phyloP scores from a whole-genome alignment of 2,797 vertebrate species.

The Lepilemur septentrionalis region DNA sequence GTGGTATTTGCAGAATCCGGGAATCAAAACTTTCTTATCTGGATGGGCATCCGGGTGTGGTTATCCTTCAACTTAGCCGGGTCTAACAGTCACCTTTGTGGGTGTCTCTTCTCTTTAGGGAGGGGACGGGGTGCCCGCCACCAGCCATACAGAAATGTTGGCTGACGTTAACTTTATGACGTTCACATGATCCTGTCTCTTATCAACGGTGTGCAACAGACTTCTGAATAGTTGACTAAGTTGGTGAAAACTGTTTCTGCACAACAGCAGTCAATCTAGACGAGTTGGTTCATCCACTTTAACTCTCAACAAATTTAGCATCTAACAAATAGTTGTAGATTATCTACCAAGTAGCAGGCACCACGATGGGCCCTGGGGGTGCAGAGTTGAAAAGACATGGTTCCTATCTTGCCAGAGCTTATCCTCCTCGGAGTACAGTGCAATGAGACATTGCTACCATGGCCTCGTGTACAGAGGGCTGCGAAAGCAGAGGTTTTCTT shows the following conservation, averaged over 20 bases:
- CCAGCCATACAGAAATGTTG: not conserved
- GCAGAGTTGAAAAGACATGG: fast-evolving
- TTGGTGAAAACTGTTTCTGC: not conserved
- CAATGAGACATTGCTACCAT: fast-evolving
- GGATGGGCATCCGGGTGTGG: too few relatives aligned
- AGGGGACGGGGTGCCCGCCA: too few relatives aligned
- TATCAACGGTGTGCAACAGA: not conserved
- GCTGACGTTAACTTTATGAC: not conserved
- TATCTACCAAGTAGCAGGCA: not conserved
- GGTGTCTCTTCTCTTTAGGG: too few relatives aligned
- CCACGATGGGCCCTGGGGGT: too few relatives aligned
- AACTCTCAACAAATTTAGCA: not conserved
- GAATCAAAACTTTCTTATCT: too few relatives aligned
- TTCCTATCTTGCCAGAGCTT: not conserved
- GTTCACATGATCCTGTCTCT: not conserved
- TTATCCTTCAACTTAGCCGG: too few relatives aligned
- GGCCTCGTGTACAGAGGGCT: not conserved
- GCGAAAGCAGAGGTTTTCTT: not conserved
- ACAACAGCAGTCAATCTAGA: not conserved
- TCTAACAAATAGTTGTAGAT: not conserved
- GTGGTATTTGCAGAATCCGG: too few relatives aligned
- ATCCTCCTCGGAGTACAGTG: too few relatives aligned
- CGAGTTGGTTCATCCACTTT: too few relatives aligned
- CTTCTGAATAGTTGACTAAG: not conserved
- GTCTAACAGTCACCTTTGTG: too few relatives aligned